Conservation (phyloP, 2,113 vertebrate genomes). For the Boulengerochromis microlepis region DNA sequence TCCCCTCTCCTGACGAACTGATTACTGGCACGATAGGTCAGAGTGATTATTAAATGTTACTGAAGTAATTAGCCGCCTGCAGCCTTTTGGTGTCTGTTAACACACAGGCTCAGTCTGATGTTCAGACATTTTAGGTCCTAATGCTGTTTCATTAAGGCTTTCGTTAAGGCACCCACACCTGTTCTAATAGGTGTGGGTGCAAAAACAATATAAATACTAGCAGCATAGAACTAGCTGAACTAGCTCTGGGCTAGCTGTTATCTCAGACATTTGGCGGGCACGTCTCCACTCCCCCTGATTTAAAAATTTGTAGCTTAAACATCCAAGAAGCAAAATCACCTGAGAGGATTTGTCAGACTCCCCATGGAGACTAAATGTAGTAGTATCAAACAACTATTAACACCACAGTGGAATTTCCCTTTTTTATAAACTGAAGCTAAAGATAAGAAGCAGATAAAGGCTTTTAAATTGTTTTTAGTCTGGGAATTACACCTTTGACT, state of each 20-base stretch:
- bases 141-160: background rate
- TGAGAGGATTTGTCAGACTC: background rate
- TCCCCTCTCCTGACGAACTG: background rate
- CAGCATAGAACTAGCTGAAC: background rate
- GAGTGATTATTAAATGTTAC: background rate
- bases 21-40: background rate
- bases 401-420: background rate
- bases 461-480: background rate
- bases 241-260: background rate
- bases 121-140: background rate
- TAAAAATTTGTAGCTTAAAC: background rate
- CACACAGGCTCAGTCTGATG: background rate
- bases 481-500: background rate
- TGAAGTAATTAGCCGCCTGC: background rate
- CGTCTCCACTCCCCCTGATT: background rate
- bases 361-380: background rate
- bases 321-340: background rate
- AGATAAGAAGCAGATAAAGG: background rate
- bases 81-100: background rate
- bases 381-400: background rate
- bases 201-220: background rate
- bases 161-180: background rate
- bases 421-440: background rate
- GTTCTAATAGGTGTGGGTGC: background rate
- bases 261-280: background rate